Evolutionary conservation across 2,797 vertebrate genomes (phyloP), one percentile per base, ranked within the genome.

Genomic region (Lepus oiostolus): DNA sequence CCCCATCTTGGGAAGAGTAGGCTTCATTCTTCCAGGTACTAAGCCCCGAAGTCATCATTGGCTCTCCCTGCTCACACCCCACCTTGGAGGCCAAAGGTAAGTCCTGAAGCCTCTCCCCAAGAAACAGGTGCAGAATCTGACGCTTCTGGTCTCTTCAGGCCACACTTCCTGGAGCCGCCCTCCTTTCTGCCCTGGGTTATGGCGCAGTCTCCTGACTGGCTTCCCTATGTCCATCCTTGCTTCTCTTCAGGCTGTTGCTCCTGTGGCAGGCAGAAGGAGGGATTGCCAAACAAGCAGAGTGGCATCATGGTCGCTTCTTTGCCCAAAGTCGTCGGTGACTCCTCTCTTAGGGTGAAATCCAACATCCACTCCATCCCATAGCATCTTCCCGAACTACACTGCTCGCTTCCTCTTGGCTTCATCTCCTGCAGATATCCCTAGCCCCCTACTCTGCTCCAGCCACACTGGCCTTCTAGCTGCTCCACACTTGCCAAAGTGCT

Each of bases 331-430:
- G 8, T 91, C 42, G 24, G 5, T 8, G 85, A 5, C 17, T 83
- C 22, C 87, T 74, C 72, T 75, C 74, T 87, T 17, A 32, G 32
- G 26, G 70, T 32, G 42, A 58, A 90, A 82, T 12, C 32, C 65
- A 54, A 47, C 16, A 21, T 58, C 54, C 52, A 5, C 54, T 71
- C 42, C n/a, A 58, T 5, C 4, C 28, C 30, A 3, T 58, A 58
- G 54, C 13, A 58, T 3, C 72, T 83, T 95, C 62, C 38, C 76
- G 32, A 71, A 77, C 65, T 87, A 94, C 68, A 70, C 50, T 88
- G 74, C 84, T 89, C 93, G 65, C 93, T 92, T 97, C 92, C 94
- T 62, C n/a, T 72, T 75, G 13, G 62, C 50, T 42, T 93, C 9
- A 13, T 71, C 24, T 81, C 42, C 77, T 96, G 30, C 35, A 35